These are phyloP conservation scores for Montipora capricornis DNA, from an alignment of 64 coral and sea anemone species.

Conservation along the genomic window DNA sequence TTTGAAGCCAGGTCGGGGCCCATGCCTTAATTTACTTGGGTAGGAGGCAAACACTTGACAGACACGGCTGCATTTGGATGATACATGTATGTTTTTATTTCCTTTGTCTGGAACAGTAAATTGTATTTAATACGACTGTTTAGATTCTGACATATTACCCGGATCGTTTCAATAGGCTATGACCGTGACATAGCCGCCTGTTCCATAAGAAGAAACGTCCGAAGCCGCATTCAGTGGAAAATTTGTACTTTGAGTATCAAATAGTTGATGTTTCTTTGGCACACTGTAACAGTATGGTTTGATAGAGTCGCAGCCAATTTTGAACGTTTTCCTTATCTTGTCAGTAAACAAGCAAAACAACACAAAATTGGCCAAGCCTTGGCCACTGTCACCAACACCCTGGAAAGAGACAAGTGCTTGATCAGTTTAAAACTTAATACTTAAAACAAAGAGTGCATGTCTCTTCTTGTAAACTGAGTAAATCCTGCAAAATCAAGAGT, in stretches of 20 bases:
- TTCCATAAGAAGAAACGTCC: background rate
- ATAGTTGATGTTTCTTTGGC: background rate
- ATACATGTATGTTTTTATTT: too few species aligned
- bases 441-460: too few species aligned
- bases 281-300: background rate
- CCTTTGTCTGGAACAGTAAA: too few species aligned
- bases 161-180: background rate
- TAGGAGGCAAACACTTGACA: too few species aligned
- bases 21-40: too few species aligned
- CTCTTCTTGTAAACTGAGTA: too few species aligned
- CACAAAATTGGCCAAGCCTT: slow-evolving; percentile 83
- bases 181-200: background rate
- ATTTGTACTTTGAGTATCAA: slow-evolving; percentile 3
- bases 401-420: slow-evolving; percentile 17
- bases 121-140: background rate
- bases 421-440: too few species aligned
- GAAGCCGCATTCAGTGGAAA: background rate
- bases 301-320: slow-evolving; percentile 2
- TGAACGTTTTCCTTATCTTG: slow-evolving; percentile 64
- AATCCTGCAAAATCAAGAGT: too few species aligned
- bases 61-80: too few species aligned
- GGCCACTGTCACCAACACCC: slow-evolving; percentile 83
- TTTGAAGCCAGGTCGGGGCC: too few species aligned
- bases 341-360: slow-evolving; percentile 79
- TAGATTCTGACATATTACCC: too few species aligned